phyloP scores from a whole-genome alignment of 2,113 vertebrate genomes.

The Bettongia penicillata region DNA sequence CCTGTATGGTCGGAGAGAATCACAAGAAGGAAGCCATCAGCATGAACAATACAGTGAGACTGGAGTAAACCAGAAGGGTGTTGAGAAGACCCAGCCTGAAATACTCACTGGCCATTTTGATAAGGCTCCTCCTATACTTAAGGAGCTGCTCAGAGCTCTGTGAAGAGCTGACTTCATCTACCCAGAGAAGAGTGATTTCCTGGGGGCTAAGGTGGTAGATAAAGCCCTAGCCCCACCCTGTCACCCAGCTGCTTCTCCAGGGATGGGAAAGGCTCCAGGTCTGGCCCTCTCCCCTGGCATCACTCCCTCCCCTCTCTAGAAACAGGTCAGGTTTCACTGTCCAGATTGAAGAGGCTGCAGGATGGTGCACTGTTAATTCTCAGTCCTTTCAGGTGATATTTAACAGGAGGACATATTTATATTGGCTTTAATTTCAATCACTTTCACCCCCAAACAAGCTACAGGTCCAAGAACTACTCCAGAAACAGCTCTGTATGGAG shows the following conservation, averaged over 20 bases:
- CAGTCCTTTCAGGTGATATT: constrained; percentile 4
- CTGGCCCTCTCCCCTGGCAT: not conserved
- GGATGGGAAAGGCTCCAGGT: not conserved
- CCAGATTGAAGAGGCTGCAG: not conserved
- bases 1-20: constrained; percentile 25
- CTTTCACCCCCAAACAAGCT: not conserved
- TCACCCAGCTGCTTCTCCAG: not conserved
- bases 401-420: not conserved
- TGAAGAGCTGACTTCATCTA: not conserved
- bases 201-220: too few species aligned
- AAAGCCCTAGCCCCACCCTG: not conserved
- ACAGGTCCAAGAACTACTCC: not conserved
- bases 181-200: not conserved
- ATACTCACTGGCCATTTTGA: not conserved
- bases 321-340: not conserved
- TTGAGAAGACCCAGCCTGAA: not conserved
- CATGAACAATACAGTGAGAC: not conserved
- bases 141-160: not conserved
- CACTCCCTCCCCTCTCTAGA: not conserved
- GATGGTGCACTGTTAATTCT: not conserved
- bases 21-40: constrained; percentile 11
- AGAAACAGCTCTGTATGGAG: not conserved
- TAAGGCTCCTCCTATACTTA: not conserved
- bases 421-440: not conserved
- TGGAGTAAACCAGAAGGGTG: not conserved